Conservation (phyloP, 2,113 vertebrate species). For the Uria lomvia region DNA sequence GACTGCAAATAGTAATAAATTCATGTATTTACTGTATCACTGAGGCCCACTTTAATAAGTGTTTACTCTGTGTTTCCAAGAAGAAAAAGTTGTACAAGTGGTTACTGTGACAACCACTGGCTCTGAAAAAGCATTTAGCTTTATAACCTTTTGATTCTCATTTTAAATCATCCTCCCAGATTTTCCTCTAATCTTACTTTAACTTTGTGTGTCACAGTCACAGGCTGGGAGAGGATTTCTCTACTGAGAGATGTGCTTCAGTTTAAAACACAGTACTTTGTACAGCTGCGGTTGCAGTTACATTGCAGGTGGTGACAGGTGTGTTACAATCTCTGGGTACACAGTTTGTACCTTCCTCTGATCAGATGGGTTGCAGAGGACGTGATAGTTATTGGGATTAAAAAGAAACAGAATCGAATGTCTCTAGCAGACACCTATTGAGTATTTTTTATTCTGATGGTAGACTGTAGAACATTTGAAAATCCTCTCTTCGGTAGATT, state of each 20-base stretch:
- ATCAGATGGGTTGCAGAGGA: background rate
- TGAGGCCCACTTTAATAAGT: conserved; percentile 38
- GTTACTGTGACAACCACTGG: conserved; percentile 21
- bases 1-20: conserved; percentile 58
- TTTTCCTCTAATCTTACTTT: conserved; percentile 37
- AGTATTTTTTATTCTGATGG: background rate
- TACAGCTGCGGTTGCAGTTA: background rate
- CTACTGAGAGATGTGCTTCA: background rate
- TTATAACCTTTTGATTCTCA: conserved; percentile 38
- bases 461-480: background rate
- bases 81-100: conserved; percentile 17
- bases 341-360: background rate
- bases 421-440: background rate
- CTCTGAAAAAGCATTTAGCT: conserved; percentile 33
- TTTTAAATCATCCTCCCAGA: conserved; percentile 27
- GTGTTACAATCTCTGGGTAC: background rate
- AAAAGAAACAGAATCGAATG: background rate
- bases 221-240: background rate
- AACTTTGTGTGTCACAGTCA: background rate
- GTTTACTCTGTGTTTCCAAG: conserved; percentile 51
- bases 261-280: background rate
- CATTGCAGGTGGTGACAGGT: background rate
- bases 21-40: conserved; percentile 45
- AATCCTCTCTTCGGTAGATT: background rate
- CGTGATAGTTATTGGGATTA: background rate